Evolutionary conservation across 1,140 invertebrate species (phyloP), one percentile per base, ranked within the genome.

Genomic region (Papilio aristodemus): DNA sequence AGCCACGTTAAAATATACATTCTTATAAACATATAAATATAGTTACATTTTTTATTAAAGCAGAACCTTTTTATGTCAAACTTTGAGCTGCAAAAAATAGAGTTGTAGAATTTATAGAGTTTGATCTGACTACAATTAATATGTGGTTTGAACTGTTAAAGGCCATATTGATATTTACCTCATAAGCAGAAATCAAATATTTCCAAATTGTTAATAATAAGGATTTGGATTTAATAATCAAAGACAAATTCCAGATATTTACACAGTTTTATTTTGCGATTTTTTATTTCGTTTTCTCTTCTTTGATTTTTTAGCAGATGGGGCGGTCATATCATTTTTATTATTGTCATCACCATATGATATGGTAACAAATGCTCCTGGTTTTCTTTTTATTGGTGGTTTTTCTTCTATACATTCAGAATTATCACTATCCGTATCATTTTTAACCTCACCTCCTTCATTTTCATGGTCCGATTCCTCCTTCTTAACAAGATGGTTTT

Each of bases 401-500:
- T 59, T 69, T 54, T 72, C 71, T 38, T 78, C 72, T 41, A 27
- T 17, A 43, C 59, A 27, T 59, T 76, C 75, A 25, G 75, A 81
- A 67, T 77, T 50, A 37, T 83, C 83, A 79, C 71, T 78, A 37
- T 71, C 71, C 71, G 76, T 68, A 66, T 80, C 71, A 50, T 75
- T 71, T 17, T 67, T 64, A 50, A 57, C 60, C 41, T 82, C 72
- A 71, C 78, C 71, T 59, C 50, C 71, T 38, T 81, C 77, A 32
- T 57, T 13, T 76, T 80, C 73, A 14, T 79, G 71, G 72, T 80
- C 80, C 32, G 76, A 75, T 43, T 89, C 84, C 74, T 91, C 85
- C 77, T 91, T 90, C 71, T 90, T 91, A 13, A 91, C 83, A 39
- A 90, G 77, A 78, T 83, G 84, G 70, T 72, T 91, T 79, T 83